Evolutionary conservation across 2,888 invertebrate species (phyloP).

Genomic region (Chromoteleia sp.): DNA sequence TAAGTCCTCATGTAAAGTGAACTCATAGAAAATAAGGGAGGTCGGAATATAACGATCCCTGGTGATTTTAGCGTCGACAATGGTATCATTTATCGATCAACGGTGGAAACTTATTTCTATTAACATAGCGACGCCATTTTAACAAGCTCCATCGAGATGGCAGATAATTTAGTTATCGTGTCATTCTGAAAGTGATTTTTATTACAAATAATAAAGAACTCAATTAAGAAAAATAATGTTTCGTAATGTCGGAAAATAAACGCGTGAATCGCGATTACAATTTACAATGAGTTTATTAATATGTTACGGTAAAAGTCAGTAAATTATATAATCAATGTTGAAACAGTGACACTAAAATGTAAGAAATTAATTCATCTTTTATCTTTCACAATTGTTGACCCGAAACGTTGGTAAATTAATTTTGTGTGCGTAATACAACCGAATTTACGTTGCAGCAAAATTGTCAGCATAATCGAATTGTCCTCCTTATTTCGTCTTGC

Average conservation of each 20-base stretch:
- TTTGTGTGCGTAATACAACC: background rate
- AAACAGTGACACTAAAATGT: too few species aligned
- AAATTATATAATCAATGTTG: too few species aligned
- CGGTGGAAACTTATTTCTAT: slow-evolving; percentile 17
- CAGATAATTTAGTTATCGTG: slow-evolving; percentile 13
- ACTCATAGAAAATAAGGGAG: slow-evolving; percentile 15
- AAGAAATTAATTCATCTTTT: too few species aligned
- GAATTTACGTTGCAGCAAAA: background rate
- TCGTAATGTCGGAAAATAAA: too few species aligned
- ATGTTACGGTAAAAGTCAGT: too few species aligned
- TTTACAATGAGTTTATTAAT: too few species aligned
- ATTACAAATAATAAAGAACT: too few species aligned
- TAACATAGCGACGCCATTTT: slow-evolving; percentile 20
- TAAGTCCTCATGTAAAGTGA: background rate
- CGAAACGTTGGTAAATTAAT: too few species aligned
- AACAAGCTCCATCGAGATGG: slow-evolving; percentile 11
- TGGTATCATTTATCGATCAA: slow-evolving; percentile 39
- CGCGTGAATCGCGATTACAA: too few species aligned
- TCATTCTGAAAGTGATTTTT: slow-evolving; percentile 7
- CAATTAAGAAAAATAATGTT: background rate
- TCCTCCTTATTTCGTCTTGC: background rate
- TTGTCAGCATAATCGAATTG: slow-evolving; percentile 4
- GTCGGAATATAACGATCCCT: slow-evolving; percentile 20
- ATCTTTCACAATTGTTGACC: too few species aligned
- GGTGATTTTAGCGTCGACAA: slow-evolving; percentile 33